A percentile compares a stretch with the other conserved stretches of the same genome.
phyloP scores from a whole-genome alignment of 2,797 vertebrate species.

The Paedocypris micromegethes region DNA sequence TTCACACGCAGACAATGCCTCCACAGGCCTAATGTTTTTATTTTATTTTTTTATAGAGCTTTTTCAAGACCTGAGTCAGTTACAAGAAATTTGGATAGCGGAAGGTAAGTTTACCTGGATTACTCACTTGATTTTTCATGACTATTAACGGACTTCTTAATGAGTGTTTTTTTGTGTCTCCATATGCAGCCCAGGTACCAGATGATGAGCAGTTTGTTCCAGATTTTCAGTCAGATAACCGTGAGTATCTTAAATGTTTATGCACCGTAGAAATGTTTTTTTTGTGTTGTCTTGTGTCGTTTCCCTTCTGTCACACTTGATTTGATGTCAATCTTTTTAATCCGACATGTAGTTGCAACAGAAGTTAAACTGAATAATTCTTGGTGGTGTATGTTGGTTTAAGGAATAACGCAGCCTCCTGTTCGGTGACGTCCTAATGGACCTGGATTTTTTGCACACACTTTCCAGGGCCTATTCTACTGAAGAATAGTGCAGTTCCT shows the following conservation, averaged over 20 bases:
- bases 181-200: slow-evolving; percentile 78
- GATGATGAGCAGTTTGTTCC: slow-evolving; percentile 96
- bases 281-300: background rate
- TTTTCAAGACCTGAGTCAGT: slow-evolving; percentile 90
- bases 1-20: slow-evolving; percentile 6
- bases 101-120: slow-evolving; percentile 73
- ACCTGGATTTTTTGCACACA: slow-evolving; percentile 28
- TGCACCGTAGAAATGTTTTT: background rate
- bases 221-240: slow-evolving; percentile 90
- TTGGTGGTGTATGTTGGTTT: too few species aligned
- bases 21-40: background rate
- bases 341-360: too few species aligned
- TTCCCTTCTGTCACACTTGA: slow-evolving; percentile 12
- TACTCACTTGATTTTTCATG: slow-evolving; percentile 16
- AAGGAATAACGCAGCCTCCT: slow-evolving; percentile 16
- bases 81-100: slow-evolving; percentile 93
- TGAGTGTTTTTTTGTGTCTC: slow-evolving; percentile 17
- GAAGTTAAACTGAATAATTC: too few species aligned
- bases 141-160: background rate
- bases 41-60: slow-evolving; percentile 70
- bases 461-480: slow-evolving; percentile 41
- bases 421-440: slow-evolving; percentile 44
- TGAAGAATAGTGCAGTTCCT: slow-evolving; percentile 37
- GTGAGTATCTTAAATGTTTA: slow-evolving; percentile 70
- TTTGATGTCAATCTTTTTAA: slow-evolving; percentile 5